phyloP scores from a whole-genome alignment of 2,797 vertebrate species.

The Sebastes miniatus region DNA sequence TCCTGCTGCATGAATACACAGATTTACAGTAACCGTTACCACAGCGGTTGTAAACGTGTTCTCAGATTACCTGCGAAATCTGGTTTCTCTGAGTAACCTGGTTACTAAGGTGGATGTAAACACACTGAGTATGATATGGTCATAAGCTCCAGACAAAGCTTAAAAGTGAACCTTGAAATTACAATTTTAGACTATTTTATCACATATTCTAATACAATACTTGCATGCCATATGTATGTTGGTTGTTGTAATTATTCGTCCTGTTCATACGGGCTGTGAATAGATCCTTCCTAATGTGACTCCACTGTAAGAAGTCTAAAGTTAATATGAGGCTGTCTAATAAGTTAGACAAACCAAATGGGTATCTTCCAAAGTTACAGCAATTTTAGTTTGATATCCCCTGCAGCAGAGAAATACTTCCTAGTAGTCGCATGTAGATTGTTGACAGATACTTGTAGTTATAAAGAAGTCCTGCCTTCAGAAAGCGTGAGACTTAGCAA shows the following conservation, averaged over 20 bases:
- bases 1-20: background rate
- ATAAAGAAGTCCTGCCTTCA: background rate
- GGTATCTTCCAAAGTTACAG: background rate
- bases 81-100: background rate
- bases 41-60: background rate
- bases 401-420: background rate
- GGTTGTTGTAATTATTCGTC: background rate
- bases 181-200: background rate
- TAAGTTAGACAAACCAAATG: background rate
- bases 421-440: background rate
- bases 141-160: background rate
- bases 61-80: background rate
- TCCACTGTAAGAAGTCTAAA: background rate
- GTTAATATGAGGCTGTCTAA: background rate
- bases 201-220: background rate
- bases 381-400: rapidly evolving
- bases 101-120: background rate
- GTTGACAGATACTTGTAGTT: background rate
- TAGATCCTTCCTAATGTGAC: background rate
- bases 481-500: background rate
- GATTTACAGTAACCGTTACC: background rate
- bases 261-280: background rate
- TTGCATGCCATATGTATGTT: background rate
- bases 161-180: background rate
- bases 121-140: background rate